phyloP scores from a whole-genome alignment of 1,140 invertebrate genomes.

The Pentalonia nigronervosa region DNA sequence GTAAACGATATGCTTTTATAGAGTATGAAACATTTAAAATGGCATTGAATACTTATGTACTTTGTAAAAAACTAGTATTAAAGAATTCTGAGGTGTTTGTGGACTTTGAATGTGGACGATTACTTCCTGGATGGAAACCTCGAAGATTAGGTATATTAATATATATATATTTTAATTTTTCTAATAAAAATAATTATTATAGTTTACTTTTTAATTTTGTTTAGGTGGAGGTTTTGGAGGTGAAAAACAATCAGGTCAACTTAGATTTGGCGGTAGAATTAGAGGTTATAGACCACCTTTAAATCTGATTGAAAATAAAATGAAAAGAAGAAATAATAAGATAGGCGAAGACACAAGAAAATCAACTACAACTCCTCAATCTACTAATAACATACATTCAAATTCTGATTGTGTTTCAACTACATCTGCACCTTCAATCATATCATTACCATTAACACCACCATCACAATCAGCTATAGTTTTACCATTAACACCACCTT shows the following conservation, averaged over 20 bases:
- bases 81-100: slow-evolving; percentile 70
- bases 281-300: slow-evolving; percentile 76
- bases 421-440: not conserved
- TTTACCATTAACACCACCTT: slow-evolving; percentile 24
- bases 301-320: slow-evolving; percentile 59
- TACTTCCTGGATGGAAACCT: slow-evolving; percentile 81
- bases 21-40: slow-evolving; percentile 75
- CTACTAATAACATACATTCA: not conserved
- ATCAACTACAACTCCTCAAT: not conserved
- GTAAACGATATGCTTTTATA: slow-evolving; percentile 85
- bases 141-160: slow-evolving; percentile 72
- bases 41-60: slow-evolving; percentile 70
- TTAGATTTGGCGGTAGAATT: slow-evolving; percentile 83
- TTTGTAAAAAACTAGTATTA: slow-evolving; percentile 72
- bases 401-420: not conserved
- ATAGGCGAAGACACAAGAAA: not conserved
- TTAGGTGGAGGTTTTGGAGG: slow-evolving; percentile 85
- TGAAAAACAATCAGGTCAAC: slow-evolving; percentile 85
- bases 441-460: slow-evolving; percentile 36
- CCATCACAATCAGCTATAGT: not conserved
- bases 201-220: not conserved
- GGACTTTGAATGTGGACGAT: slow-evolving; percentile 68
- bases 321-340: not conserved
- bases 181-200: not conserved
- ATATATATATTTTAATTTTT: not conserved